A percentile compares a stretch with the other conserved stretches of the same genome.
phyloP scores from a whole-genome alignment of 2,888 invertebrate species.

The Ophion slaviceki region DNA sequence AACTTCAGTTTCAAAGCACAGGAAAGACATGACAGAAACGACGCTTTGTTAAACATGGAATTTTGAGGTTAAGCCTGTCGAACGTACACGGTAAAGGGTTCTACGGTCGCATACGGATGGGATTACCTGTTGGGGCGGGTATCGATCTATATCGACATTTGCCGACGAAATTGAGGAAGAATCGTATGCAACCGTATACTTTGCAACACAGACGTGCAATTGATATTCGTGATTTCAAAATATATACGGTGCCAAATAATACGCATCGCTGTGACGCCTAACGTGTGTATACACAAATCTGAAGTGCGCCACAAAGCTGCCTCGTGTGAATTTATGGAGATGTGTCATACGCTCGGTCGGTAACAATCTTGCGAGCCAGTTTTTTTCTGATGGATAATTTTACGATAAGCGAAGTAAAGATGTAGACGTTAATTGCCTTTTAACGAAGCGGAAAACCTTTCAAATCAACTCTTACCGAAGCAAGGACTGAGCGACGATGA shows the following conservation, averaged over 20 bases:
- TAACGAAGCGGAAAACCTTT: too few relatives aligned
- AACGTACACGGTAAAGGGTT: neutral
- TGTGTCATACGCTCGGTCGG: too few relatives aligned
- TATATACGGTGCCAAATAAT: constrained; percentile 45
- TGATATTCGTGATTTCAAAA: constrained; percentile 48
- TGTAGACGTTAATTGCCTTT: too few relatives aligned
- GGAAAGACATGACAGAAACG: neutral
- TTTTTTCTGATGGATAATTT: too few relatives aligned
- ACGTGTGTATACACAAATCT: neutral
- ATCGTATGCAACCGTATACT: neutral
- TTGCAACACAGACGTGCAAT: neutral
- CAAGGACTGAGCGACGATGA: too few relatives aligned
- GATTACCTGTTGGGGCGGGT: constrained; percentile 16
- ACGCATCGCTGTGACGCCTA: constrained; percentile 30
- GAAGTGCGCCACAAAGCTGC: neutral
- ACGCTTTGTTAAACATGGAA: constrained; percentile 9
- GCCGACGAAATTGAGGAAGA: constrained; percentile 9
- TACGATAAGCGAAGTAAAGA: too few relatives aligned
- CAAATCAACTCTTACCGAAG: too few relatives aligned
- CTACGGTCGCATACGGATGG: neutral
- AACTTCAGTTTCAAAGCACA: too few relatives aligned
- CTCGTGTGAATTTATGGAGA: too few relatives aligned
- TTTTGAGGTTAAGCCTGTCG: constrained; percentile 49
- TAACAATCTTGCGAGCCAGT: too few relatives aligned
- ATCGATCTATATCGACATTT: constrained; percentile 19